Conservation (phyloP, 2,113 vertebrate genomes). For the Nothoprocta perdicaria region DNA sequence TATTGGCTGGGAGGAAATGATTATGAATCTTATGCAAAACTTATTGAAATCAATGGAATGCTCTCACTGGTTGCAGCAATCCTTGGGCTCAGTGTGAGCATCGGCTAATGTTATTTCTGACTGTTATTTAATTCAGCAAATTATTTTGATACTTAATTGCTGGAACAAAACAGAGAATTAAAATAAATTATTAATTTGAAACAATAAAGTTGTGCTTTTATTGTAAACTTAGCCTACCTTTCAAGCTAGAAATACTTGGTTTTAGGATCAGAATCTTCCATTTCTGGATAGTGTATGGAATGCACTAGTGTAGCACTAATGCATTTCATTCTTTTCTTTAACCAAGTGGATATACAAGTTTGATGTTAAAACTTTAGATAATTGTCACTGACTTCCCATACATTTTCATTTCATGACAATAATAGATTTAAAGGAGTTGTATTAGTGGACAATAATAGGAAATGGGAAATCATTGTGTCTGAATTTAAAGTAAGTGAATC, state of each 20-base stretch:
- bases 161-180: not conserved
- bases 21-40: not conserved
- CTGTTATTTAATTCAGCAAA: not conserved
- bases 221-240: not conserved
- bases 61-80: not conserved
- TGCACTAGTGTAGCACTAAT: not conserved
- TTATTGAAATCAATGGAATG: not conserved
- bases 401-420: not conserved
- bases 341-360: not conserved
- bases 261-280: not conserved
- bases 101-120: not conserved
- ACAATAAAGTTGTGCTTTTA: not conserved
- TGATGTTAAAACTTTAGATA: not conserved
- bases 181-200: not conserved
- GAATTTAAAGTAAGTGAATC: not conserved
- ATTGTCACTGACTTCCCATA: not conserved
- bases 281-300: not conserved
- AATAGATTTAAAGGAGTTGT: not conserved
- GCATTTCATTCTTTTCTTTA: not conserved
- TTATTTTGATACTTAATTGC: not conserved
- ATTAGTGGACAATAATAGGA: not conserved
- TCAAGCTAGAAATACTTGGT: not conserved
- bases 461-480: not conserved
- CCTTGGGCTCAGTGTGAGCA: not conserved
- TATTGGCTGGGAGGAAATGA: slow-evolving; percentile 21